Evolutionary conservation across 2,888 invertebrate genomes (phyloP).

Genomic region (Eupithecia inturbata): DNA sequence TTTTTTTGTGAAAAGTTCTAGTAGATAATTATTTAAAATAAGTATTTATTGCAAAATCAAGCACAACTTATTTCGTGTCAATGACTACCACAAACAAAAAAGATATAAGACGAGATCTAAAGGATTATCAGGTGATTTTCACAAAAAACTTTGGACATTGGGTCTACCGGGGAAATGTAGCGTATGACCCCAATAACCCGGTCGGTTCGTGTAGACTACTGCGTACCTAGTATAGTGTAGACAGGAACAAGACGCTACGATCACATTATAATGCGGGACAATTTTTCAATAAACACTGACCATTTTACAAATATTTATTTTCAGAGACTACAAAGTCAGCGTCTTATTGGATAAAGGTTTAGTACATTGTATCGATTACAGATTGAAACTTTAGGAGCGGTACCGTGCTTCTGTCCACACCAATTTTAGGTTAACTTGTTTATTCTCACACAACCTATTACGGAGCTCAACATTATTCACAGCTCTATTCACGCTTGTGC

Average conservation of each 20-base stretch:
- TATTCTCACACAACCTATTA: conserved; percentile 35
- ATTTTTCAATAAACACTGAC: neutral
- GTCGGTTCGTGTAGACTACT: neutral
- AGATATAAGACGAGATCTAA: neutral
- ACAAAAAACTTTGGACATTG: too few relatives aligned
- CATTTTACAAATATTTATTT: neutral
- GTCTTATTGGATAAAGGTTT: conserved; percentile 55
- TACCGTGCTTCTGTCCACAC: conserved; percentile 62
- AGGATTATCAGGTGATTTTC: neutral
- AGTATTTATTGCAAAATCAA: neutral
- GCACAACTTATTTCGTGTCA: neutral
- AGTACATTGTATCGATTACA: conserved; percentile 55
- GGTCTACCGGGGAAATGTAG: too few relatives aligned
- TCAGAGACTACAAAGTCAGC: neutral
- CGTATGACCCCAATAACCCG: neutral
- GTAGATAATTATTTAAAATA: neutral
- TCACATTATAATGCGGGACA: neutral
- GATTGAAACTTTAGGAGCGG: conserved; percentile 56
- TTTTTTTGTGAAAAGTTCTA: neutral
- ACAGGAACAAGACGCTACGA: neutral
- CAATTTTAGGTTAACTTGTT: conserved; percentile 60
- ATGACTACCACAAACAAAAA: neutral
- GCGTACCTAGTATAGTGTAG: neutral
- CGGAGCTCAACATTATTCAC: conserved; percentile 14
- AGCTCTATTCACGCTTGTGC: conserved; percentile 8